Base-by-base conservation (phyloP, 2,113 vertebrate genomes). In the Cygnus atratus region DNA sequence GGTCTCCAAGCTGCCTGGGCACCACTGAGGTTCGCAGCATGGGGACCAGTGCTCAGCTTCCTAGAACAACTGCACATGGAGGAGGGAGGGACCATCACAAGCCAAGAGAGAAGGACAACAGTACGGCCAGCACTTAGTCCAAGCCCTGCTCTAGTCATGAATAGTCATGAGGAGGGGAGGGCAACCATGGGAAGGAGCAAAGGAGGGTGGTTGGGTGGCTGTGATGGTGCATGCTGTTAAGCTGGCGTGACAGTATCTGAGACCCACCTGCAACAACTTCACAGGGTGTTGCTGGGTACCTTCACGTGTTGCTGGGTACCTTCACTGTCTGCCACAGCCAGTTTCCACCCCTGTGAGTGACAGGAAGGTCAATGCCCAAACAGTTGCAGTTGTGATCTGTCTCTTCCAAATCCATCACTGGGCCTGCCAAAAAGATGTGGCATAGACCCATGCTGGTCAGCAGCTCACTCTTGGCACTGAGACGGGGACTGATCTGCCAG, bases 381-480 rank as follows among this genome's bases (percentile, higher is more conserved):
- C 48, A 17, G 43, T 55, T 66, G 22, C 26, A 8, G 50, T 57
- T 61, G 26, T 24, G 57, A 66, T 35, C 59, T 73, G 21, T 39
- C 20, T 82, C 13, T 11, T 82, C 41, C 50, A 74, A 58, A 70
- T 16, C 41, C 28, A 24, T 11, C n/a, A 25, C 41, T 9, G 18
- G 43, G 21, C 12, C 46, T 94, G 25, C 55, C 52, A 70, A 9
- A 62, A 77, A 54, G 13, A 13, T 35, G 55, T 50, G 77, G 18
- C 37, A 43, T 39, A 41, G 55, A 54, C 6, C 44, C 1, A 0
- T 20, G 19, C 4, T 5, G 11, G 31, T 3, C 54, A 55, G 7
- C 37, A 74, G 18, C 24, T 81, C 20, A 4, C 14, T 66, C 2
- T 1, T 54, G 46, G 28, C 59, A 43, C 25, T 4, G 2, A 37